These are phyloP conservation scores for Botia almorhae DNA, from an alignment of 2,797 vertebrate genomes.

Conservation along the genomic window DNA sequence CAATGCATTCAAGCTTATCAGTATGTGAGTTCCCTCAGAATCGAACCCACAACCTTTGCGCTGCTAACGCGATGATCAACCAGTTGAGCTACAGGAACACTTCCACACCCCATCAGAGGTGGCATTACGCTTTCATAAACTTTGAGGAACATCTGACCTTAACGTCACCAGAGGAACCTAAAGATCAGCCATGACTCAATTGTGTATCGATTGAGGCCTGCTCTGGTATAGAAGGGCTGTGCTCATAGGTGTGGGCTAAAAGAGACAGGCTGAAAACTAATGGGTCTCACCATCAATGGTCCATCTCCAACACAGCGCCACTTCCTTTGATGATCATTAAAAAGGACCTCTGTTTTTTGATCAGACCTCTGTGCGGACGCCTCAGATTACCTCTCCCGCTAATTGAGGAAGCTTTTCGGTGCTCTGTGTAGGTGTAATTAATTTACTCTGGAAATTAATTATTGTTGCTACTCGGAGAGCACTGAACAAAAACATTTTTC, in stretches of 20 bases:
- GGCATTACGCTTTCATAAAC: constrained; percentile 52
- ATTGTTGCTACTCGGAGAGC: constrained; percentile 30
- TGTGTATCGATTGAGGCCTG: constrained; percentile 57
- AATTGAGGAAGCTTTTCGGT: constrained; percentile 32
- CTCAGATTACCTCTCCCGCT: neutral
- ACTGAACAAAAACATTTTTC: constrained; percentile 27
- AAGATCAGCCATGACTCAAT: constrained; percentile 57
- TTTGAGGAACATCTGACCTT: constrained; percentile 59
- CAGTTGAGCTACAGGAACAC: too few species aligned
- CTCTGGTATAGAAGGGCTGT: constrained; percentile 52
- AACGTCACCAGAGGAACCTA: constrained; percentile 58
- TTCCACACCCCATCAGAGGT: neutral
- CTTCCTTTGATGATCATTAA: constrained; percentile 51
- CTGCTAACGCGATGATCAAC: too few species aligned
- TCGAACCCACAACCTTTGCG: too few species aligned
- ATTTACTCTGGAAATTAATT: constrained; percentile 43
- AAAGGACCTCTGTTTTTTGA: constrained; percentile 39
- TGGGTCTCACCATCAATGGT: constrained; percentile 29
- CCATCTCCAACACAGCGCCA: constrained; percentile 25
- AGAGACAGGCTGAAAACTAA: constrained; percentile 57
- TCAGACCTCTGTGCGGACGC: constrained; percentile 16
- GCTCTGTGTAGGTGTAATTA: constrained; percentile 46
- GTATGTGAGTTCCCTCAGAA: too few species aligned
- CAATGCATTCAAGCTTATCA: too few species aligned
- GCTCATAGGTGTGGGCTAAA: constrained; percentile 30